Evolutionary conservation across 1,140 invertebrate genomes (phyloP).

Genomic region (Venturia canescens): DNA sequence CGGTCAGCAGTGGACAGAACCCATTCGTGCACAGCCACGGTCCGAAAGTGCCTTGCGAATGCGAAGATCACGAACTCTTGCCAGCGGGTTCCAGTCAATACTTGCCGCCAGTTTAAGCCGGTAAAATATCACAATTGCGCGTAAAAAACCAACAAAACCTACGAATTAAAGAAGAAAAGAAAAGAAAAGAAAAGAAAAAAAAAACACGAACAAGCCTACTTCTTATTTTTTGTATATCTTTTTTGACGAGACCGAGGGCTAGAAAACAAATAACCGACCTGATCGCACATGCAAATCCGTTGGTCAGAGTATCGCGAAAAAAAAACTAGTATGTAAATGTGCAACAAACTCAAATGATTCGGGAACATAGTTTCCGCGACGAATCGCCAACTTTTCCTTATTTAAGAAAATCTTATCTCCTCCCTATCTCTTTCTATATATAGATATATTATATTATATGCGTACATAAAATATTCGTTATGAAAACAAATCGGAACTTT

Average conservation of each 20-base stretch:
- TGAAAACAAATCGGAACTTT: not conserved
- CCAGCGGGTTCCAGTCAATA: conserved; percentile 67
- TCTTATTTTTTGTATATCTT: not conserved
- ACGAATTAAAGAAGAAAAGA: not conserved
- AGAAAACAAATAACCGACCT: too few species aligned
- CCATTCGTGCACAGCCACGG: conserved; percentile 46
- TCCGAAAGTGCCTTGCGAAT: conserved; percentile 60
- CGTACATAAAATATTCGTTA: not conserved
- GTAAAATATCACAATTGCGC: not conserved
- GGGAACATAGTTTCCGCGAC: too few species aligned
- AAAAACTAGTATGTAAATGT: too few species aligned
- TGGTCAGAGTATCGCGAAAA: too few species aligned
- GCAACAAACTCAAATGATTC: too few species aligned
- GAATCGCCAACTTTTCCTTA: too few species aligned
- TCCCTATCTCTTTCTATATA: not conserved
- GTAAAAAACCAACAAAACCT: too few species aligned
- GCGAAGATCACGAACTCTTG: conserved; percentile 66
- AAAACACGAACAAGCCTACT: too few species aligned
- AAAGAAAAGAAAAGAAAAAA: conserved; percentile 37
- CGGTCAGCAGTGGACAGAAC: not conserved
- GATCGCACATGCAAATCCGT: too few species aligned
- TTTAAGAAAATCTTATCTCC: too few species aligned
- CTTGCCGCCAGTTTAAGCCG: conserved; percentile 68
- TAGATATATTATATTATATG: conserved; percentile 36
- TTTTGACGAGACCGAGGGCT: too few species aligned